These are phyloP conservation scores for Morpho helenor DNA, from an alignment of 2,888 invertebrate species.

Conservation along the genomic window DNA sequence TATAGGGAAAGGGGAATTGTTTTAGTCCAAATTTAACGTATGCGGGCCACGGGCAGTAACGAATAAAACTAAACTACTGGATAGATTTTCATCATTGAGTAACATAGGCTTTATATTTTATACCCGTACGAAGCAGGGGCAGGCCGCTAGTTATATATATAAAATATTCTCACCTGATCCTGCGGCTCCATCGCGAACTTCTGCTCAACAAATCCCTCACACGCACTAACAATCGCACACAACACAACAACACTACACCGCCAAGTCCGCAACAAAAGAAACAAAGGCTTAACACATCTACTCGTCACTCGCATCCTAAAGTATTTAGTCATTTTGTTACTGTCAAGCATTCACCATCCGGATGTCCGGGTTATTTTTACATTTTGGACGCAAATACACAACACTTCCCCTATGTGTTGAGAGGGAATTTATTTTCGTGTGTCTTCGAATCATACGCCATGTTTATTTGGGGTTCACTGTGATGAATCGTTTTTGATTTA, in stretches of 20 bases:
- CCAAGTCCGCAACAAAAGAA: constrained; percentile 63
- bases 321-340: constrained; percentile 18
- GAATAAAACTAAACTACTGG: too few relatives aligned
- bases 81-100: too few relatives aligned
- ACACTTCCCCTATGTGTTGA: constrained; percentile 44
- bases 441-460: constrained; percentile 54
- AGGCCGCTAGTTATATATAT: too few relatives aligned
- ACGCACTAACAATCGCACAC: constrained; percentile 45
- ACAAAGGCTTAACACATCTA: constrained; percentile 61
- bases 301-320: constrained; percentile 47
- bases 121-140: too few relatives aligned
- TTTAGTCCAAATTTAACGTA: too few relatives aligned
- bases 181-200: constrained; percentile 43
- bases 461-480: constrained; percentile 42
- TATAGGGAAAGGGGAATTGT: too few relatives aligned
- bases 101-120: too few relatives aligned
- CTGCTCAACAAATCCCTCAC: constrained; percentile 80
- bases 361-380: constrained; percentile 43
- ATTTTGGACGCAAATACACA: constrained; percentile 51
- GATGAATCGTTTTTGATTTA: constrained; percentile 35
- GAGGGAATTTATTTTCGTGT: constrained; percentile 41
- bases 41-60: too few relatives aligned
- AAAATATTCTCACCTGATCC: constrained; percentile 35
- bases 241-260: constrained; percentile 44
- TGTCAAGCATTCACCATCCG: constrained; percentile 14